Evolutionary conservation across 2,113 vertebrate genomes (phyloP).

Genomic region (Brachyhypopomus gauderio): DNA sequence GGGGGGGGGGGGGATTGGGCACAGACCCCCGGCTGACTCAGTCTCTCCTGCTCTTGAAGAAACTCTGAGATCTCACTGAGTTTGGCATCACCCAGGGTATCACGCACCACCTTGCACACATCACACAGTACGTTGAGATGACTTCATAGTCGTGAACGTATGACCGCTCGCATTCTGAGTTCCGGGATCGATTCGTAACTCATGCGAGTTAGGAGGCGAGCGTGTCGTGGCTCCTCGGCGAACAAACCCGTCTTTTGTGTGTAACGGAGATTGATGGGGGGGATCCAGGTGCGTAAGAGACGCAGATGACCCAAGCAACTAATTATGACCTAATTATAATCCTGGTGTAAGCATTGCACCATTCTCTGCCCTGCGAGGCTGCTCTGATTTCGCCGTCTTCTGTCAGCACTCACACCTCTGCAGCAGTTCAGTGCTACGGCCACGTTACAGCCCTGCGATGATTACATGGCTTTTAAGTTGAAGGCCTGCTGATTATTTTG

Average conservation of each 20-base stretch:
- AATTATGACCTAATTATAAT: slow-evolving; percentile 49
- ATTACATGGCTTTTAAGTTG: slow-evolving; percentile 26
- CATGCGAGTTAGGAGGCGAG: background rate
- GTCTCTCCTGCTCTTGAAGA: background rate
- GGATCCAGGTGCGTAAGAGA: slow-evolving; percentile 37
- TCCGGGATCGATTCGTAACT: background rate
- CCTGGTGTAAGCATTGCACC: slow-evolving; percentile 12
- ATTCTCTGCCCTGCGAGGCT: background rate
- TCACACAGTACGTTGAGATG: background rate
- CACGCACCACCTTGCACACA: no score
- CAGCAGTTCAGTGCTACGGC: background rate
- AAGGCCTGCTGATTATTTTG: slow-evolving; percentile 1
- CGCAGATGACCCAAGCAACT: slow-evolving; percentile 28
- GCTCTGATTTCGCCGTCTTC: background rate
- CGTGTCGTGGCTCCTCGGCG: background rate
- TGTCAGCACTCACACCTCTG: slow-evolving; percentile 12
- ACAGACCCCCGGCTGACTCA: background rate
- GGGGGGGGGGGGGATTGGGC: background rate
- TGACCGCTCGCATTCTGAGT: background rate
- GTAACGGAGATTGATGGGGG: slow-evolving; percentile 49
- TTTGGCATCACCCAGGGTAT: background rate
- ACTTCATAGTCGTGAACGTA: background rate
- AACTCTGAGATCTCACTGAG: background rate
- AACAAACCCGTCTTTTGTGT: slow-evolving; percentile 4
- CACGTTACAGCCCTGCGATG: background rate